Percentiles rank a stretch among this genome's conserved stretches.
Conservation (phyloP, 2,888 invertebrate genomes). For the Cylloceria caligata region DNA sequence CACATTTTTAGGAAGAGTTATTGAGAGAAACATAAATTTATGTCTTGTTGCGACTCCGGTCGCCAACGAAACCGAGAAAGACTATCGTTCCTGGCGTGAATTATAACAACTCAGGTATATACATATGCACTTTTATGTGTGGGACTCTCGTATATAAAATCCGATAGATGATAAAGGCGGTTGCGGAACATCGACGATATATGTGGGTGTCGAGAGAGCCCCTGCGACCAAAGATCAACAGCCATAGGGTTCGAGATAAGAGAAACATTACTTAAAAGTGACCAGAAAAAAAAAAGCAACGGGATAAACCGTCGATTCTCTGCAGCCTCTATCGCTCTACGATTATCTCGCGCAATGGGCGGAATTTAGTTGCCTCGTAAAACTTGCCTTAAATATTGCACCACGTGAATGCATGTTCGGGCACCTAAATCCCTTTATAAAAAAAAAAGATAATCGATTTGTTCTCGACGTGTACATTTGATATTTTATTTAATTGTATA, state of each 20-base stretch:
- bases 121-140: constrained; percentile 9
- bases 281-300: constrained; percentile 44
- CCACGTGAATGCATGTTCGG: constrained; percentile 29
- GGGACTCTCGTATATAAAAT: constrained; percentile 50
- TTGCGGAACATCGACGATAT: constrained; percentile 24
- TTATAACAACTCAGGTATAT: constrained; percentile 18
- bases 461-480: not conserved
- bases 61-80: constrained; percentile 33
- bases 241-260: constrained; percentile 54
- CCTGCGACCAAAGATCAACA: constrained; percentile 53
- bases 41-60: constrained; percentile 12
- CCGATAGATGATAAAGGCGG: constrained; percentile 40
- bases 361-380: constrained; percentile 65
- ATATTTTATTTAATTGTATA: not conserved
- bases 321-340: constrained; percentile 56
- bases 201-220: constrained; percentile 36
- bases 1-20: constrained; percentile 8
- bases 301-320: constrained; percentile 56
- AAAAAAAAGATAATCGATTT: constrained; percentile 6
- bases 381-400: constrained; percentile 47
- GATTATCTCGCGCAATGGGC: constrained; percentile 57
- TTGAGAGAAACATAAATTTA: constrained; percentile 52
- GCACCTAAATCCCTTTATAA: constrained; percentile 2
- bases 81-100: constrained; percentile 34
- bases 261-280: constrained; percentile 62